phyloP scores from a whole-genome alignment of 1,140 invertebrate genomes.

The Parasteatoda tepidariorum region DNA sequence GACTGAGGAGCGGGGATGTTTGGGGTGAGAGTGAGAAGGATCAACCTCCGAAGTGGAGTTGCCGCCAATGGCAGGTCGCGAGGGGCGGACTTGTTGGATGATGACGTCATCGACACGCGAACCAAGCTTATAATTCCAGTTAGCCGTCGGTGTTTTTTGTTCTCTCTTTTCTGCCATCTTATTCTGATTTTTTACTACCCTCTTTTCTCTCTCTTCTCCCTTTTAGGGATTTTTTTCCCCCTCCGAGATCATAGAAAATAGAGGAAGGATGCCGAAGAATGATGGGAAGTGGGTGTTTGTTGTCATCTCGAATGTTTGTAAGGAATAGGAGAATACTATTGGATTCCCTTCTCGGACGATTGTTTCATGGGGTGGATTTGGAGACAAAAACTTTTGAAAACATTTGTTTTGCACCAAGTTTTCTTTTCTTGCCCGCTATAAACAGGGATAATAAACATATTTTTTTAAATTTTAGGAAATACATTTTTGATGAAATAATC shows the following conservation, averaged over 20 bases:
- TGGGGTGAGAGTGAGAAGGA: not conserved
- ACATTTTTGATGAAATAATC: no score
- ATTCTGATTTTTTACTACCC: not conserved
- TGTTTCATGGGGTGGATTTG: not conserved
- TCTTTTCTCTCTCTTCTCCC: not conserved
- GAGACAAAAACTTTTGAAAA: not conserved
- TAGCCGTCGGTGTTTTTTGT: constrained; percentile 24
- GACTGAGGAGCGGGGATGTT: not conserved
- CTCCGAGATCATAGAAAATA: not conserved
- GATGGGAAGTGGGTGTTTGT: not conserved
- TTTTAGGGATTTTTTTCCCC: not conserved
- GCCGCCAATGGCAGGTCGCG: constrained; percentile 4
- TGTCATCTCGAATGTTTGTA: not conserved
- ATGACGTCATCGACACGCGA: constrained; percentile 55
- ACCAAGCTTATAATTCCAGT: constrained; percentile 55
- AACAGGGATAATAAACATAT: no score
- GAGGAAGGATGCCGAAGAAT: not conserved
- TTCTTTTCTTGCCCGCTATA: no score
- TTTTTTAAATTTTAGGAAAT: no score
- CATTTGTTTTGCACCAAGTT: no score
- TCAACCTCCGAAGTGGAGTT: constrained; percentile 7
- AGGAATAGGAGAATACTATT: not conserved
- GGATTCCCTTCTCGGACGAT: not conserved
- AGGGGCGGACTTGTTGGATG: constrained; percentile 16
- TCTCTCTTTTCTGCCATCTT: not conserved